Base-by-base conservation (phyloP, 2,797 vertebrate species). In the Lepus townsendii region DNA sequence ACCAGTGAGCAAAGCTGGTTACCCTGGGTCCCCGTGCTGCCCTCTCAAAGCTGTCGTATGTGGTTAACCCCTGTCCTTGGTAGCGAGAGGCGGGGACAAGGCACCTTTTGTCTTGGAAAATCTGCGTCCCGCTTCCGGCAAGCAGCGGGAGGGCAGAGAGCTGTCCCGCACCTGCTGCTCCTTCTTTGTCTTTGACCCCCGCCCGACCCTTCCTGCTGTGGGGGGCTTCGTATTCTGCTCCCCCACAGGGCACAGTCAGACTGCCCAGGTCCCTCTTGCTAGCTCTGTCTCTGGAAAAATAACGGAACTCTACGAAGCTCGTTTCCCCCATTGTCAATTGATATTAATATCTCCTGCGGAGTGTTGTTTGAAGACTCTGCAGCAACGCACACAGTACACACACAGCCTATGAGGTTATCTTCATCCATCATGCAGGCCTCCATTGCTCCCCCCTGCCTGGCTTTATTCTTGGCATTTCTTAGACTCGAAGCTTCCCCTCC, bases 401-500 rank as follows among this genome's bases (percentile, higher is more conserved):
- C 1, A 0, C 24, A 17, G 50, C 2, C 20, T 19, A 8, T 4
- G 52, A 38, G 7, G 14, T 26, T 20, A 30, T 24, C 79, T 32
- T 60, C 42, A 42, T 83, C 7, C 38, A 52, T 63, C 50, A 73
- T 57, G 66, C 63, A 73, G 65, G 69, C 50, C 57, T 42, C 47
- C 17, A 2, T 19, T 0, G 0, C 47, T 42, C 54, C 84, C 57
- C 90, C 62, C 50, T 32, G n/a, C 68, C 73, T 0, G 1, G 24
- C 20, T 38, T 62, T 32, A 62, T 16, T 17, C 72, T 83, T 50
- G 30, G 90, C 47, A 4, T 72, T 57, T 88, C n/a, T 42, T 50
- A 90, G 82, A 35, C 38, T 86, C 73, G 30, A 77, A 62, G 20
- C 32, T 69, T 91, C 47, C 92, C 65, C 96, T 50, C 14, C 72